Base-by-base conservation (phyloP, 2,113 vertebrate genomes). In the Herpailurus yagouaroundi region DNA sequence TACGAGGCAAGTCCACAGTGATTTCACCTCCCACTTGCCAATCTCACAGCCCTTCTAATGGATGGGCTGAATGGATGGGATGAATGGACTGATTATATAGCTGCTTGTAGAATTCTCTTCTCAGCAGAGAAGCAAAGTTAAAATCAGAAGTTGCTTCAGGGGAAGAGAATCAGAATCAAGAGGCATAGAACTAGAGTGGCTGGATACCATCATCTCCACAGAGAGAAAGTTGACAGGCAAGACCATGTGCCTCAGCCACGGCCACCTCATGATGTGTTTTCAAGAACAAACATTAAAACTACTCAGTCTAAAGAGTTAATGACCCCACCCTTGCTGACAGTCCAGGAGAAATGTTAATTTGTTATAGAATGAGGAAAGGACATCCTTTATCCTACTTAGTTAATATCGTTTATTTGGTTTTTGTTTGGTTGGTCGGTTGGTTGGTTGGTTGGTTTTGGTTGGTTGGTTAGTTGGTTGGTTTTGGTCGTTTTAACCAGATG, bases 41-140 rank as follows among this genome's bases (percentile, higher is more conserved):
- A 60, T 31, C 68, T 48, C 7, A 3, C 3, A 41, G n/a, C 4
- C 25, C 13, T 57, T 45, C 86, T 77, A 15, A 80, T 41, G 38
- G 38, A 38, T 38, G 38, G 38, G 38, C 38, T 38, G 38, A 38
- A 38, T 4, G 38, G 38, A 38, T 38, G 38, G 38, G 38, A 38
- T 38, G 38, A 38, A 38, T 38, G 38, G 38, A n/a, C 15, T 74
- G 31, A n/a, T 18, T 31, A 77, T 38, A 12, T 38, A 15, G 31
- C 14, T 89, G 1, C n/a, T 31, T 95, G 4, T 18, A 81, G 76
- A 93, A 73, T 63, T 71, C 38, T 95, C 52, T 91, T 66, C 14
- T 27, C 60, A 92, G 38, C 16, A 96, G 55, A 68, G 48, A 90
- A 95, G 84, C 36, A 83, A 92, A 66, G 48, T 80, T 89, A 74